Evolutionary conservation across 2,888 invertebrate species (phyloP).

Genomic region (Hypolimnas misippus): DNA sequence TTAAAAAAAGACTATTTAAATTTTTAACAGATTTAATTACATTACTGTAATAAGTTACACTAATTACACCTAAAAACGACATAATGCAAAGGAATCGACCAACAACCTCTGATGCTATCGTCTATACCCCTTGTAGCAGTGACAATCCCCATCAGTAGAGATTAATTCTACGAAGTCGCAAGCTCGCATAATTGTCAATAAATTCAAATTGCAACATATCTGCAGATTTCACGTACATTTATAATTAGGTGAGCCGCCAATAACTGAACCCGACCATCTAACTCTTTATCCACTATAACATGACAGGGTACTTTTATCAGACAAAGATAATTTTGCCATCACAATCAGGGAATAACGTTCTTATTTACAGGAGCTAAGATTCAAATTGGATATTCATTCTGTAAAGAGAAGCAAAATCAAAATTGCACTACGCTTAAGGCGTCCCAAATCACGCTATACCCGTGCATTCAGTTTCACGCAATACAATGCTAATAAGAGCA

Average conservation of each 20-base stretch:
- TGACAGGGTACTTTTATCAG: constrained; percentile 52
- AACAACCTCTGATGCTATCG: too few relatives aligned
- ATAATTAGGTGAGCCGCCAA: constrained; percentile 63
- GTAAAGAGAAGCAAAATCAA: constrained; percentile 33
- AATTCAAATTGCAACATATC: constrained; percentile 12
- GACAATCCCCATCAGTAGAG: background rate
- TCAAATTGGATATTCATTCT: constrained; percentile 11
- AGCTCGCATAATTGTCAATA: constrained; percentile 1
- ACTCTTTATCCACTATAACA: constrained; percentile 58
- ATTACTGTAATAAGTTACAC: too few relatives aligned
- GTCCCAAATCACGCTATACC: constrained; percentile 70
- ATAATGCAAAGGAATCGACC: too few relatives aligned
- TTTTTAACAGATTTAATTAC: too few relatives aligned
- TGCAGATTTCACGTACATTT: constrained; percentile 46
- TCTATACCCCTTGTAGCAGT: background rate
- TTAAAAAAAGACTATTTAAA: too few relatives aligned
- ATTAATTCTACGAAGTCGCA: background rate
- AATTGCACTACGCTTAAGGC: constrained; percentile 63
- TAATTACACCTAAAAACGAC: too few relatives aligned
- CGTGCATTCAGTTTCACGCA: constrained; percentile 60
- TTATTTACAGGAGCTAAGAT: constrained; percentile 30
- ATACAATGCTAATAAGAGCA: constrained; percentile 74
- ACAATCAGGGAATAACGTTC: background rate
- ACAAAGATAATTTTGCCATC: constrained; percentile 41
- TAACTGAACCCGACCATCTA: constrained; percentile 45